These are phyloP conservation scores for Phymastichus coffea DNA, from an alignment of 1,140 invertebrate species.

Conservation along the genomic window DNA sequence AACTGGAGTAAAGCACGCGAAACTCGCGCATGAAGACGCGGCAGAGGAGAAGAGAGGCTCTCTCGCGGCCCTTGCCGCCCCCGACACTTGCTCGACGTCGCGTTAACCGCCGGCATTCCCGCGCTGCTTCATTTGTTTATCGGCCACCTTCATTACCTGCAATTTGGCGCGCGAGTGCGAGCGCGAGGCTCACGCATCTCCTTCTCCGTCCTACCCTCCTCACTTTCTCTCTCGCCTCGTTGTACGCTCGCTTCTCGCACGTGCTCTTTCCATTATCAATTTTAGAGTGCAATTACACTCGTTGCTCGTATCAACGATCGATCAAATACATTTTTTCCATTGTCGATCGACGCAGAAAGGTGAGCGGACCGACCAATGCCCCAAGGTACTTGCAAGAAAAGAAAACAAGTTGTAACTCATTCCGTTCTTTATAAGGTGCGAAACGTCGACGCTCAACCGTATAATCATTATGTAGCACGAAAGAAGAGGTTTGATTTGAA, in stretches of 20 bases:
- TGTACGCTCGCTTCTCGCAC: background rate
- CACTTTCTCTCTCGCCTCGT: background rate
- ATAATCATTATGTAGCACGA: background rate
- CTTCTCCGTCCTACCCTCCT: background rate
- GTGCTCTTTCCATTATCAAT: constrained; percentile 3
- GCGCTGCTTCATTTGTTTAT: constrained; percentile 48
- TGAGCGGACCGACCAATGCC: too few species aligned
- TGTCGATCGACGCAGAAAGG: too few species aligned
- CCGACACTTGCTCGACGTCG: constrained; percentile 7
- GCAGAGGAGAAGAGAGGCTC: too few species aligned
- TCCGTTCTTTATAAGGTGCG: too few species aligned
- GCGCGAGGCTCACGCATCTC: constrained; percentile 29
- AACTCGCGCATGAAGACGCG: too few species aligned
- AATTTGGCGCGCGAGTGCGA: constrained; percentile 45
- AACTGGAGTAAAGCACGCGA: constrained; percentile 1
- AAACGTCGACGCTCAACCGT: too few species aligned
- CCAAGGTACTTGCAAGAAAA: too few species aligned
- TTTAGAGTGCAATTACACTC: background rate
- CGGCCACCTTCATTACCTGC: constrained; percentile 46
- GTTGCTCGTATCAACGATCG: background rate
- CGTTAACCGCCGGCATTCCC: too few species aligned
- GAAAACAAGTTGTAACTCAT: too few species aligned
- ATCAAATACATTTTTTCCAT: background rate
- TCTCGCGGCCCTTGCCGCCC: too few species aligned
- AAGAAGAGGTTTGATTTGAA: background rate